Conservation (phyloP, 2,888 invertebrate genomes). For the Hypercompe scribonia region DNA sequence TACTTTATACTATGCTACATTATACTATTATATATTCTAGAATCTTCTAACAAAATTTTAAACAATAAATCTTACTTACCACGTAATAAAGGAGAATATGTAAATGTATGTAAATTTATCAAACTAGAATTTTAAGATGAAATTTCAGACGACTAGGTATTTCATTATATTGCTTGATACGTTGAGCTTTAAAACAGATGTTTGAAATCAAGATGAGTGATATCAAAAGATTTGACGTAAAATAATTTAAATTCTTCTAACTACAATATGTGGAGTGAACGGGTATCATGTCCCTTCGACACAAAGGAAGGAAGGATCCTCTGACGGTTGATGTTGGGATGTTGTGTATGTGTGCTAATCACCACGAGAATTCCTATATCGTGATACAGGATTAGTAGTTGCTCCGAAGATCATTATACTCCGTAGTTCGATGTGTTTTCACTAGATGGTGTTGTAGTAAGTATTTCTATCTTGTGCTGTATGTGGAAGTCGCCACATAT, state of each 20-base stretch:
- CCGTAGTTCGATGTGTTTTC: too few relatives aligned
- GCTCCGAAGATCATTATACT: too few relatives aligned
- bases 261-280: too few relatives aligned
- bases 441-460: too few relatives aligned
- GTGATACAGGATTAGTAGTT: too few relatives aligned
- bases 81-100: constrained; percentile 26
- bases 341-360: too few relatives aligned
- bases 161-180: constrained; percentile 25
- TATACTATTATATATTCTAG: neutral
- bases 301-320: too few relatives aligned
- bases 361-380: too few relatives aligned
- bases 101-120: constrained; percentile 42
- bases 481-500: too few relatives aligned
- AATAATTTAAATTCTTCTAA: neutral
- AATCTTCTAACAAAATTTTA: constrained; percentile 19
- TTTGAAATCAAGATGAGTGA: constrained; percentile 18
- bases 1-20: neutral
- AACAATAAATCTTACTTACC: constrained; percentile 17
- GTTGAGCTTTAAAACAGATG: constrained; percentile 20
- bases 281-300: too few relatives aligned
- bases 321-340: too few relatives aligned
- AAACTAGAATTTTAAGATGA: constrained; percentile 33
- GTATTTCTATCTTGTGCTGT: too few relatives aligned
- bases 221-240: constrained; percentile 1
- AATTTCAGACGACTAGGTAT: constrained; percentile 20